Percentiles rank a stretch among this genome's conserved stretches.
Conservation (phyloP, 1,140 invertebrate genomes). For the Penaeus indicus region DNA sequence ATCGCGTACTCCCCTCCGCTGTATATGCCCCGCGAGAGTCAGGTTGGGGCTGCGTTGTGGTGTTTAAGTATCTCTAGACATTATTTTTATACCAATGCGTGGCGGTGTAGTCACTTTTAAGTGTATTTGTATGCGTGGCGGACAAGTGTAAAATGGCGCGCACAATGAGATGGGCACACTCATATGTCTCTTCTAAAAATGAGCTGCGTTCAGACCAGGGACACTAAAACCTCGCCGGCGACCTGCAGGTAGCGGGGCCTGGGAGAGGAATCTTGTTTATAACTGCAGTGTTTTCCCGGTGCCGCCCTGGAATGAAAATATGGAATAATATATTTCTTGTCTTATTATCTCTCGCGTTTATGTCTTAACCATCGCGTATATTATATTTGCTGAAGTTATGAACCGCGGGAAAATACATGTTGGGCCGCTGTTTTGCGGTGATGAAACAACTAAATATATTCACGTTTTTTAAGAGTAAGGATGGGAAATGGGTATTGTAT, state of each 20-base stretch:
- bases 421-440: too few relatives aligned
- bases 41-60: slow-evolving; percentile 45
- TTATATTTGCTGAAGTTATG: too few relatives aligned
- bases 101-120: slow-evolving; percentile 53
- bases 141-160: slow-evolving; percentile 61
- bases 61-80: slow-evolving; percentile 59
- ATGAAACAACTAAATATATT: too few relatives aligned
- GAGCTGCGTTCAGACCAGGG: background rate
- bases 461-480: too few relatives aligned
- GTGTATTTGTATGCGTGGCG: slow-evolving; percentile 59
- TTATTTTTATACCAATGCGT: slow-evolving; percentile 61
- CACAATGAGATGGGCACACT: slow-evolving; percentile 55
- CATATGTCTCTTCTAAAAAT: slow-evolving; percentile 55
- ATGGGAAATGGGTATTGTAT: too few relatives aligned
- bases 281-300: too few relatives aligned
- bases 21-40: slow-evolving; percentile 43
- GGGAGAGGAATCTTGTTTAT: too few relatives aligned
- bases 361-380: slow-evolving; percentile 24
- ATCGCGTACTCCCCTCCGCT: background rate
- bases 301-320: slow-evolving; percentile 51
- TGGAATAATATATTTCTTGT: slow-evolving; percentile 60
- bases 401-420: too few relatives aligned
- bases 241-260: background rate
- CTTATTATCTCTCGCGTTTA: slow-evolving; percentile 44
- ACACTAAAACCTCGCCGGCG: background rate